Conservation (phyloP, 2,113 vertebrate genomes). For the Salvelinus alpinus region DNA sequence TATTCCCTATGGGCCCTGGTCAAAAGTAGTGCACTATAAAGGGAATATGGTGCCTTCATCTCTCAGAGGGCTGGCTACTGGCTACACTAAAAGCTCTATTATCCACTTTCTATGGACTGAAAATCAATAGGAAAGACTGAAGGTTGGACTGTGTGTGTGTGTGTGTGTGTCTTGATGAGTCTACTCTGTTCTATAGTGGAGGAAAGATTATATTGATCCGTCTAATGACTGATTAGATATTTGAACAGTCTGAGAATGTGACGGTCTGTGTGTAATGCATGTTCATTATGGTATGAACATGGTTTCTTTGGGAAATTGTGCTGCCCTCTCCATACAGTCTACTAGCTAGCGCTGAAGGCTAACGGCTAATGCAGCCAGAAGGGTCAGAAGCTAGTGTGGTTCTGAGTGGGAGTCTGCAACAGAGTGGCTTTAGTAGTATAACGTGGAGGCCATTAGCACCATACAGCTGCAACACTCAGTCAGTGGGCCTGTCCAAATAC, state of each 20-base stretch:
- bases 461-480: conserved; percentile 8
- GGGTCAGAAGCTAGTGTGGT: background rate
- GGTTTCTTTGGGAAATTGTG: no score
- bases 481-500: no score
- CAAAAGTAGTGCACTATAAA: background rate
- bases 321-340: no score
- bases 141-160: conserved; percentile 10
- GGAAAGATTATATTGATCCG: conserved; percentile 7
- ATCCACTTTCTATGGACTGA: conserved; percentile 1
- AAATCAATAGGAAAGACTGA: conserved; percentile 23
- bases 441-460: conserved; percentile 46
- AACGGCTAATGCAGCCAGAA: background rate
- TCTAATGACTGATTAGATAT: background rate
- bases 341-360: no score
- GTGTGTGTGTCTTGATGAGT: background rate
- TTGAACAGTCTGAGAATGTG: conserved; percentile 29
- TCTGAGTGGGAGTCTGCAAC: background rate
- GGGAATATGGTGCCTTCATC: background rate
- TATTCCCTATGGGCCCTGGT: background rate
- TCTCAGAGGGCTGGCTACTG: background rate
- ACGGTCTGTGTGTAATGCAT: background rate
- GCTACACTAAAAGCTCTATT: conserved; percentile 8
- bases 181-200: background rate
- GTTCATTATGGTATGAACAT: background rate
- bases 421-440: background rate